Evolutionary conservation across 2,888 invertebrate species (phyloP), one percentile per base, ranked within the genome.

Genomic region (Reticulitermes lucifugus): DNA sequence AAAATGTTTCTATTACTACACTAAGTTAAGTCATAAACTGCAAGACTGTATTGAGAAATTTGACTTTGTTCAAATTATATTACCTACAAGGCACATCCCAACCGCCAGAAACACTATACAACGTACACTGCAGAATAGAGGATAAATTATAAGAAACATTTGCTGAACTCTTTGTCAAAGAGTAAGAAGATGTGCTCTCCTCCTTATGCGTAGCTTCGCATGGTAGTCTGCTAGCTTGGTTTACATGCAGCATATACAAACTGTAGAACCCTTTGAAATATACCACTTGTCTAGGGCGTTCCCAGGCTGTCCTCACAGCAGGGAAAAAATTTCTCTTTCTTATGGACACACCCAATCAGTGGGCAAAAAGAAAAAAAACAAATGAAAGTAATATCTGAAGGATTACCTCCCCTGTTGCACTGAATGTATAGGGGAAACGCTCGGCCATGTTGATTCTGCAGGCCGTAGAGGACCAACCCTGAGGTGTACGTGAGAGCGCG

Each of bases 381-480:
- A 3, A 46, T 46, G 46, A 46, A 46, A 46, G 60, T 55, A 80
- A 80, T 59, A 55, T 80, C 60, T 80, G 60, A 80, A 80, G 80
- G 80, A 80, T 80, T 80, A 80, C 80, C 59, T 55, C 60, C 80
- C 80, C 80, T 80, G 35, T 29, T 80, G 51, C 55, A 46, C 21
- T 59, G 35, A 41, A 41, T 21, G 41, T 41, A 41, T 25, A 73
- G 41, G 73, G 73, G 73, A 73, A 73, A 70, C 14, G 25, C 21
- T 51, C 79, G 55, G 60, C 80, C 80, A 80, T 80, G 59, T 29
- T 80, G 80, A 60, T 7, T 46, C 46, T 79, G 79, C 79, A 79
- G 79, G 22, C 80, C 80, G 25, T 35, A 60, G 80, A 80, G n/a
- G 35, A 41, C 73, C 41, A 73, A 65, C n/a, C n/a, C 46, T 41